phyloP scores from a whole-genome alignment of 64 coral and sea anemone genomes.

The Stichodactyla mertensii region DNA sequence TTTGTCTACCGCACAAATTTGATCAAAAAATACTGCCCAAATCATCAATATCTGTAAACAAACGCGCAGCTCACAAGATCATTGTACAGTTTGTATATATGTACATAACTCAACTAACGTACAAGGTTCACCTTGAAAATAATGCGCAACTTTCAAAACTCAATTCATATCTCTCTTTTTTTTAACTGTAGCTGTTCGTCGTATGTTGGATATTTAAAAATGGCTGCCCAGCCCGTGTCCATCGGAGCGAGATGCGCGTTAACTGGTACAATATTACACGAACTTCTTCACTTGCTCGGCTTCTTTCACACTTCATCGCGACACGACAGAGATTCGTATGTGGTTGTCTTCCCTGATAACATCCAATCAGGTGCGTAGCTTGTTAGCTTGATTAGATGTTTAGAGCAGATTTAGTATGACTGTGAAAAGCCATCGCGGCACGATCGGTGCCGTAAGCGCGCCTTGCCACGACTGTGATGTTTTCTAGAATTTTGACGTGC shows the following conservation, averaged over 20 bases:
- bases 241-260: conserved; percentile 62
- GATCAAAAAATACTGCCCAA: background rate
- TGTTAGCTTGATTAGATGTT: no score
- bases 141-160: no score
- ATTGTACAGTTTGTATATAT: background rate
- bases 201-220: conserved; percentile 57
- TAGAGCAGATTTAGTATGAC: no score
- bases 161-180: no score
- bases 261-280: conserved; percentile 62
- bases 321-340: conserved; percentile 79
- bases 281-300: conserved; percentile 78
- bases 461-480: no score
- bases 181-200: conserved; percentile 63
- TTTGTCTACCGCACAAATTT: no score
- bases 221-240: conserved; percentile 50
- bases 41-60: no score
- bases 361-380: conserved; percentile 39
- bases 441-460: no score
- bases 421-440: no score
- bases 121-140: no score
- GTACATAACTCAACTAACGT: background rate
- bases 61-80: no score
- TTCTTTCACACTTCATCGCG: conserved; percentile 98
- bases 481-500: no score
- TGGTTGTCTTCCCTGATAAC: conserved; percentile 58